Conservation (phyloP, 2,888 invertebrate genomes). For the Prenolepis imparis region DNA sequence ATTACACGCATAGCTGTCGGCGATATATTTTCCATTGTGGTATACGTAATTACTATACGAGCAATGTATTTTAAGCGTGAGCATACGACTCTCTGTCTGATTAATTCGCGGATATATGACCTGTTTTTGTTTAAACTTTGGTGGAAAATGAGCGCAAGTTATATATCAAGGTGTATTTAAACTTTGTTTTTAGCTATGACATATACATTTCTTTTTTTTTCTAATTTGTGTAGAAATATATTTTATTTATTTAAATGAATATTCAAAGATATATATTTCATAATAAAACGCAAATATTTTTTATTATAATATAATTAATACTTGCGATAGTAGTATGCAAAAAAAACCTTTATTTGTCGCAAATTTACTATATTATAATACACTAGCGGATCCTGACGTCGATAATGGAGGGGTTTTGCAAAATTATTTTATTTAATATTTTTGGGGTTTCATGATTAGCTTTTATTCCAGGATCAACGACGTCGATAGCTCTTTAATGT, state of each 20-base stretch:
- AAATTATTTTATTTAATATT: no score
- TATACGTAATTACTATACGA: slow-evolving; percentile 37
- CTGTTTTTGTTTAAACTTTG: slow-evolving; percentile 24
- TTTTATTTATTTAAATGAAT: neutral
- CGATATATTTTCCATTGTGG: slow-evolving; percentile 51
- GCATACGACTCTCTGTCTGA: slow-evolving; percentile 18
- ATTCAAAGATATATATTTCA: neutral
- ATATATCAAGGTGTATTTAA: neutral
- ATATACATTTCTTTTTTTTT: neutral
- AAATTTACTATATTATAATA: neutral
- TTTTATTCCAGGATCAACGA: no score
- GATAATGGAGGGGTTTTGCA: no score
- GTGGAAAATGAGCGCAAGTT: neutral
- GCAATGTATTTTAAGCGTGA: slow-evolving; percentile 40
- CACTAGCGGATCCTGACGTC: no score
- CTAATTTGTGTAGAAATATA: neutral
- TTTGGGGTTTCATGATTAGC: no score
- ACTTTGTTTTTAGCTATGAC: neutral
- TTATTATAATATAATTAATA: neutral
- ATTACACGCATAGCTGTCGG: slow-evolving; percentile 37
- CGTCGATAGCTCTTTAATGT: no score
- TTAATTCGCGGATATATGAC: slow-evolving; percentile 23
- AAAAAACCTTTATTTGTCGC: neutral
- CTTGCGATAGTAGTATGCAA: neutral
- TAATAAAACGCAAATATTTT: neutral